Base-by-base conservation (phyloP, 2,888 invertebrate species). In the Congeria kusceri region DNA sequence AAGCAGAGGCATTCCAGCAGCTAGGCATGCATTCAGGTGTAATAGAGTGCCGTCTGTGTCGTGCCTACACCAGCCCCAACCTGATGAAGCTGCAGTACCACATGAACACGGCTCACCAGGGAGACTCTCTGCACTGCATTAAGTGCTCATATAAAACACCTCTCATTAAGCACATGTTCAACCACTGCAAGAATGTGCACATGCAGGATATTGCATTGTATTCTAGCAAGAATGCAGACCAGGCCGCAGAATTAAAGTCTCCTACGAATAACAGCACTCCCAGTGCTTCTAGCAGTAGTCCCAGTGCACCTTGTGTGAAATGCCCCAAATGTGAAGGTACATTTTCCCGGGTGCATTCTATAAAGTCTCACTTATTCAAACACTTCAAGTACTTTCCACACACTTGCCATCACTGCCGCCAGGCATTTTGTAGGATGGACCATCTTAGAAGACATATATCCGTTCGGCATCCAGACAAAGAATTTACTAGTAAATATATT, bases 381-480 rank as follows among this genome's bases (percentile, higher is more conserved):
- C 85, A 85, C 66, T 83, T 82, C 25, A 65, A 67, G 7, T 86
- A 86, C 46, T 77, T 74, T 20, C 86, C 86, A 23, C 80, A 65
- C 67, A 39, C 61, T 20, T 86, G 86, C 73, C 67, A 67, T n/a
- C 77, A 80, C 44, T 86, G 86, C 74, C 68, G 32, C 0, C 49
- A 27, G 32, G 27, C 39, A 0, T 72, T 71, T 11, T 44, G 62
- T 27, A 49, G 56, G 18, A 15, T 49, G 7, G 66, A 59, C 18
- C 59, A 71, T 59, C 46, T 80, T 1, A 75, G 58, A 44, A 39
- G 39, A 3, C 86, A 86, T 63, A 28, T 63, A 5, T 47, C 49
- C n/a, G 44, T 28, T 18, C 11, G 23, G 1, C 86, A 86, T 64
- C 58, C 59, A 28, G 70, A 66, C 0, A 79, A 82, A 56, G 32